Conservation (phyloP, 2,797 vertebrate genomes). For the Microctenopoma steveboyesi region DNA sequence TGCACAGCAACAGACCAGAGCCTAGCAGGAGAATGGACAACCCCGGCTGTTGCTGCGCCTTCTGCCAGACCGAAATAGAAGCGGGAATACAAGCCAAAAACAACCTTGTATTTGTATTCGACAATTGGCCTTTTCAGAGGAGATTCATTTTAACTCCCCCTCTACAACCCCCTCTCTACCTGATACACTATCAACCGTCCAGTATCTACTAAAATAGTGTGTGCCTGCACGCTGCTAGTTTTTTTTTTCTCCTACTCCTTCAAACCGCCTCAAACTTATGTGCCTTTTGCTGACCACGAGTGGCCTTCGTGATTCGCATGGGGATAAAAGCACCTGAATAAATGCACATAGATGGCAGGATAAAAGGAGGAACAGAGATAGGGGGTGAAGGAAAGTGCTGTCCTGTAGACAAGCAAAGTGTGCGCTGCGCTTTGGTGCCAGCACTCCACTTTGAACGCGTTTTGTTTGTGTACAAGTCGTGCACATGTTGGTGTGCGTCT, state of each 20-base stretch:
- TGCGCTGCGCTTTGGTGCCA: conserved; percentile 47
- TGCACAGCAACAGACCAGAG: conserved; percentile 57
- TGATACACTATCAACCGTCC: conserved; percentile 48
- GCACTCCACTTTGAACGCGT: conserved; percentile 52
- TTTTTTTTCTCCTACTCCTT: neutral
- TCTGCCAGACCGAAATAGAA: conserved; percentile 77
- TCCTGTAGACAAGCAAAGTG: conserved; percentile 42
- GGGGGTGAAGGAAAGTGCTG: conserved; percentile 37
- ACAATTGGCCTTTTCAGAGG: conserved; percentile 70
- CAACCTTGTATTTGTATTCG: conserved; percentile 74
- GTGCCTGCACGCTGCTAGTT: conserved; percentile 18
- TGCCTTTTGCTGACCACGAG: conserved; percentile 51
- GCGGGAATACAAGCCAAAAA: conserved; percentile 67
- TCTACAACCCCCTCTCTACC: conserved; percentile 55
- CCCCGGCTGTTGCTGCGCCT: conserved; percentile 72
- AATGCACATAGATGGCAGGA: conserved; percentile 52
- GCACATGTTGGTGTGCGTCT: conserved; percentile 27
- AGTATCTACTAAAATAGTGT: conserved; percentile 57
- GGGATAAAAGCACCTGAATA: conserved; percentile 67
- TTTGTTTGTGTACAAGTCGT: conserved; percentile 51
- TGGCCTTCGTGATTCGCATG: conserved; percentile 63
- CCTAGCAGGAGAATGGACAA: conserved; percentile 71
- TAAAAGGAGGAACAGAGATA: conserved; percentile 27
- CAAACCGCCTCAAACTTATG: conserved; percentile 37
- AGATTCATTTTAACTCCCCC: conserved; percentile 69